Evolutionary conservation across 1,140 invertebrate genomes (phyloP), one percentile per base, ranked within the genome.

Genomic region (Dreissena rostriformis): DNA sequence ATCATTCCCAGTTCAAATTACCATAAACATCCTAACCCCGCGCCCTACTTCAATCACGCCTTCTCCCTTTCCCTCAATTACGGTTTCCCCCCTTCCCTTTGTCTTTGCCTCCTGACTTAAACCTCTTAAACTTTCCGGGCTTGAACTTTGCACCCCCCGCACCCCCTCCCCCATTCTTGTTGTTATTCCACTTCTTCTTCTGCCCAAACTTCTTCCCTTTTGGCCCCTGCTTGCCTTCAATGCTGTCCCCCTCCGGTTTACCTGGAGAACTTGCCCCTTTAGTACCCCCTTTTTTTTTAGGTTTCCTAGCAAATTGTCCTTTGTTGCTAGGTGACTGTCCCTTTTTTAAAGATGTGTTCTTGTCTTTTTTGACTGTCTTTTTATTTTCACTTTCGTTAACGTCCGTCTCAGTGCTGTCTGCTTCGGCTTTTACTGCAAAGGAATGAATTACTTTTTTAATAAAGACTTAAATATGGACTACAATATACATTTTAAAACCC

Each of bases 81-180:
- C 26, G 12, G 12, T 28, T 67, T 67, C 26, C 15, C 19, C 29
- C 67, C 67, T 68, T 68, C 29, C 67, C 29, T 28, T 77, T 70
- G 22, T 17, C 52, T 29, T 70, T 72, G 49, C 49, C 71, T 26
- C 55, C 75, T 22, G 77, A 76, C 63, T 86, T 85, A 63, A 86
- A 88, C 76, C 86, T 85, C 67, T 88, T 86, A 22, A 85, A 85
- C 53, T 86, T 78, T 72, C 85, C 87, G 28, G 82, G 70, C 85
- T 85, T 88, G 53, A 86, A 86, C 66, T 86, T 83, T 19, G 84
- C 83, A 53, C 66, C 68, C 65, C 65, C 74, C 53, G 77, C 71
- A 29, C 75, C 82, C 19, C 57, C 73, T 70, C 73, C 75, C 55
- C 79, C 82, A 65, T 88, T 84, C 66, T 80, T 84, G 22, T 61